A percentile compares a stretch with the other conserved stretches of the same genome.
These are phyloP conservation scores for Apamea anceps DNA, from an alignment of 2,888 invertebrate genomes.

Conservation along the genomic window DNA sequence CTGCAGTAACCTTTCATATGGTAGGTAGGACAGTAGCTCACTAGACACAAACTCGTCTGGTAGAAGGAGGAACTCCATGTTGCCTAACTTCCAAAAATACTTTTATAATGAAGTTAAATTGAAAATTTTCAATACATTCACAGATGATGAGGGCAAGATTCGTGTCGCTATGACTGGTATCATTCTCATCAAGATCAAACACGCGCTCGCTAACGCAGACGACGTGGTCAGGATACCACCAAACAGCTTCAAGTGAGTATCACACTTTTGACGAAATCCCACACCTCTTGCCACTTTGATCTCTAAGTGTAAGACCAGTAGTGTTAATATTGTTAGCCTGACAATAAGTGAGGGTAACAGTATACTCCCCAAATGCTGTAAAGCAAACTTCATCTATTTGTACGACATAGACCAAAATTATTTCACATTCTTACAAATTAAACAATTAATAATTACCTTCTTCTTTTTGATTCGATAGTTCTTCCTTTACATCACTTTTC, in stretches of 20 bases:
- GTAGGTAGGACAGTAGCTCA: neutral
- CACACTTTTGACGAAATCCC: neutral
- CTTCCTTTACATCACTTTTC: neutral
- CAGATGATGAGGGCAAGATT: conserved; percentile 66
- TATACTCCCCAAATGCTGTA: neutral
- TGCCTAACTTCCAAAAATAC: neutral
- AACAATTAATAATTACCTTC: neutral
- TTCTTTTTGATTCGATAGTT: neutral
- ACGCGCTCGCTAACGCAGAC: conserved; percentile 76
- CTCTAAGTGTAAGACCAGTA: neutral
- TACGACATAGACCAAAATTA: neutral
- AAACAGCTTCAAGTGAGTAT: conserved; percentile 69
- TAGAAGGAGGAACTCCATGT: too few relatives aligned
- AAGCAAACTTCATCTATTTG: neutral
- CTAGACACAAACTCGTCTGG: neutral
- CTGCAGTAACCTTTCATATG: too few relatives aligned
- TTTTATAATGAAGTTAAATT: neutral
- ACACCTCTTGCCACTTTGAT: neutral
- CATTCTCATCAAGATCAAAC: conserved; percentile 73
- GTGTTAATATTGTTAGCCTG: neutral
- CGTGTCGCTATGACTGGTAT: conserved; percentile 77
- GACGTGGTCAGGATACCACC: conserved; percentile 75
- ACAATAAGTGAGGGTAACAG: neutral
- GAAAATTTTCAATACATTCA: neutral
- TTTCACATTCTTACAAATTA: neutral